Base-by-base conservation (phyloP, 2,888 invertebrate genomes). In the Meteorus colon region DNA sequence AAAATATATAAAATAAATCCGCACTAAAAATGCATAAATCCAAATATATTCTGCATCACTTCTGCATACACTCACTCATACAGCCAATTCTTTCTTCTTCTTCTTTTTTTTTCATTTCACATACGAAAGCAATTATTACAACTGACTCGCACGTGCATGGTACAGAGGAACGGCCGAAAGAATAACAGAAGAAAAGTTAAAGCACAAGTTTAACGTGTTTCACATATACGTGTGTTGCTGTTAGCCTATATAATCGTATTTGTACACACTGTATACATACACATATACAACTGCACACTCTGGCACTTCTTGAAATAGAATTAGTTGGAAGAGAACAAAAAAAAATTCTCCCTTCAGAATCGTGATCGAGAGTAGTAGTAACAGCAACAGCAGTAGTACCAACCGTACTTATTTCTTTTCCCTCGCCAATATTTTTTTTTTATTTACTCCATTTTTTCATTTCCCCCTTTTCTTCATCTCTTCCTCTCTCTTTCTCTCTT, bases 281-380 rank as follows among this genome's bases (percentile, higher is more conserved):
- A 45, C 29, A 48, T 31, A 16, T 19, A 55, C 68, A 45, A 29
- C 14, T 48, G 48, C 45, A 45, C 34, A 59, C 55, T 37, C 67
- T 68, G 27, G 62, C 63, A 62, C 62, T 75, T 69, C 63, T 63
- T 37, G 59, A 75, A 75, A 75, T 75, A 75, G 75, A 75, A 75
- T 75, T 65, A 70, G 70, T 70, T 48, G 65, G 48, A 75, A 69
- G 24, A 62, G 34, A 70, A n/a, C 41, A 60, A 41, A 41, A 41
- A 60, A 60, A 71, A 62, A 31, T 55, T 55, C 65, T 70, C 70
- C 60, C 74, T 69, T 31, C 24, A 29, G 48, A 70, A 70, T 75
- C 55, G 41, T 34, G 70, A 75, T 75, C 37, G 63, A 69, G 37
- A 29, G 68, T 29, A 19, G 19, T 48, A 68, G n/a, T 14, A 27